These are phyloP conservation scores for Platysteira castanea DNA, from an alignment of 2,113 vertebrate species.

Conservation along the genomic window DNA sequence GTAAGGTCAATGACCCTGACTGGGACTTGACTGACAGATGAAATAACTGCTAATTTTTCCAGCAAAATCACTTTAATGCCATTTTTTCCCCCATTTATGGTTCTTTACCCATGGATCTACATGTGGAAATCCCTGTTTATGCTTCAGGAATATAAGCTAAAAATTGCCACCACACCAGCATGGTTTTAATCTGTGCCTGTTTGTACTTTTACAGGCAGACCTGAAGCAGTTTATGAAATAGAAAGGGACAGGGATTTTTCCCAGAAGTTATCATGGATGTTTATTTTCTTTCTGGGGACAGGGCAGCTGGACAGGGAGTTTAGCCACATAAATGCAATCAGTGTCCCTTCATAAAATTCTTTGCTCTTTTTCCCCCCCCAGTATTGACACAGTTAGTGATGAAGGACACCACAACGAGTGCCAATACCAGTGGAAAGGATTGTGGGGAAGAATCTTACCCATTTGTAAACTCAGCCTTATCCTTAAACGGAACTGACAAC, in stretches of 20 bases:
- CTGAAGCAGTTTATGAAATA: not conserved
- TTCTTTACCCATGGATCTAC: not conserved
- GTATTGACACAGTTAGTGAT: not conserved
- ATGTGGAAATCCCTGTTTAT: not conserved
- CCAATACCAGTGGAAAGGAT: not conserved
- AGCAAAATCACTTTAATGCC: not conserved
- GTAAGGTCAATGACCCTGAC: not conserved
- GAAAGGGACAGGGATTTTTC: fast-evolving
- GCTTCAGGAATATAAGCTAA: not conserved
- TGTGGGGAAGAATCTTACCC: not conserved
- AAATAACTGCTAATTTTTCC: not conserved
- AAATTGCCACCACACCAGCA: not conserved
- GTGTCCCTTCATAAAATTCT: not conserved
- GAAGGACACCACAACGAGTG: not conserved
- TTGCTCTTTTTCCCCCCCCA: not conserved
- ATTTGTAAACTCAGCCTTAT: not conserved
- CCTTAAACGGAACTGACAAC: not conserved
- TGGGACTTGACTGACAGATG: not conserved
- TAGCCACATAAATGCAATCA: not conserved
- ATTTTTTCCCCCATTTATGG: not conserved
- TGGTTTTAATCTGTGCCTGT: not conserved
- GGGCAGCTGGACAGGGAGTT: not conserved
- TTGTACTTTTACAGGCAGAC: not conserved
- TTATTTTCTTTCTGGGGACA: not conserved
- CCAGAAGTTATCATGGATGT: not conserved